phyloP scores from a whole-genome alignment of 2,888 invertebrate species.

The Boloria euphrosyne region DNA sequence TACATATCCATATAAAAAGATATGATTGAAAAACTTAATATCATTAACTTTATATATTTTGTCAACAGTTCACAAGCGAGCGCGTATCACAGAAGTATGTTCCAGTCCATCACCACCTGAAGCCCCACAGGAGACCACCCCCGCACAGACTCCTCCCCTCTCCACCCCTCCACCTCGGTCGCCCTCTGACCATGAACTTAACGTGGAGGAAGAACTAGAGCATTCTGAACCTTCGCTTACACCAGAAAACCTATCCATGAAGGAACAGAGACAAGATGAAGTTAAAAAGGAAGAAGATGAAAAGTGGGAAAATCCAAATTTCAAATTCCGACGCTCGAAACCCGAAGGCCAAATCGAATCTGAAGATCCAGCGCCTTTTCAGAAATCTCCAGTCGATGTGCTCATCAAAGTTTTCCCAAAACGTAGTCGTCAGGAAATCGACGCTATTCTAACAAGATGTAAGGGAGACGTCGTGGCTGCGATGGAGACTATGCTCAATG shows the following conservation, averaged over 20 bases:
- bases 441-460: slow-evolving; percentile 90
- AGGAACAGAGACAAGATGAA: slow-evolving; percentile 82
- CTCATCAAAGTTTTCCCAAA: slow-evolving; percentile 94
- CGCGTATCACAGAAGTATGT: slow-evolving; percentile 74
- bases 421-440: slow-evolving; percentile 92
- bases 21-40: too few relatives aligned
- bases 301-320: slow-evolving; percentile 70
- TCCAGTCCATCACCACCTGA: slow-evolving; percentile 73
- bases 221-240: slow-evolving; percentile 81
- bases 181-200: slow-evolving; percentile 77
- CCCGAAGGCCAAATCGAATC: slow-evolving; percentile 47
- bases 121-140: slow-evolving; percentile 56
- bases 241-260: slow-evolving; percentile 92
- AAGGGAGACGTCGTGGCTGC: slow-evolving; percentile 95
- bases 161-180: slow-evolving; percentile 71
- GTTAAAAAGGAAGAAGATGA: slow-evolving; percentile 79
- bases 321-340: slow-evolving; percentile 70
- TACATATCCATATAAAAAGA: too few relatives aligned
- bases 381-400: slow-evolving; percentile 92
- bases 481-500: slow-evolving; percentile 94
- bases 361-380: slow-evolving; percentile 59
- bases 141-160: slow-evolving; percentile 62
- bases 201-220: slow-evolving; percentile 82
- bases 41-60: slow-evolving; percentile 41
- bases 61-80: slow-evolving; percentile 77